Conservation (phyloP, 2,888 invertebrate genomes). For the Linyphia triangularis region DNA sequence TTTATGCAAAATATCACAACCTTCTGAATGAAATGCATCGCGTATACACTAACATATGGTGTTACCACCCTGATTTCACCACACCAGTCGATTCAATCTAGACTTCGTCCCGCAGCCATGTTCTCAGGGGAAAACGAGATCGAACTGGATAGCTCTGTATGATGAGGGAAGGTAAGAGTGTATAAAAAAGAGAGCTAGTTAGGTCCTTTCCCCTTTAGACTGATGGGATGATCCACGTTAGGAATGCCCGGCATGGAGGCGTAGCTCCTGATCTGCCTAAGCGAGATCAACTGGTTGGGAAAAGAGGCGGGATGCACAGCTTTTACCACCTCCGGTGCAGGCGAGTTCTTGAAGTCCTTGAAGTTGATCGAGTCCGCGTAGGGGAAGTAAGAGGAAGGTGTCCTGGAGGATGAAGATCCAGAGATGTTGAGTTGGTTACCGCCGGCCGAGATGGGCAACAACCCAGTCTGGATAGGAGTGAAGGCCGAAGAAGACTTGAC, state of each 20-base stretch:
- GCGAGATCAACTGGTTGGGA: conserved; percentile 94
- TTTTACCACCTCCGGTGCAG: conserved; percentile 44
- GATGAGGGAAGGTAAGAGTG: conserved; percentile 39
- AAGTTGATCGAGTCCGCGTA: conserved; percentile 90
- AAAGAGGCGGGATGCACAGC: conserved; percentile 82
- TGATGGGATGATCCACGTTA: conserved; percentile 74
- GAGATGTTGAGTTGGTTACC: conserved; percentile 75
- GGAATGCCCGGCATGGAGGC: conserved; percentile 87
- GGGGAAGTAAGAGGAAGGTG: conserved; percentile 82
- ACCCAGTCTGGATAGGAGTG: conserved; percentile 88
- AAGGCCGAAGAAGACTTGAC: conserved; percentile 84
- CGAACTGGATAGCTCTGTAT: not conserved
- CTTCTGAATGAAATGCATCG: not conserved
- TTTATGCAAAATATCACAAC: not conserved
- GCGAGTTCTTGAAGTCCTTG: conserved; percentile 46
- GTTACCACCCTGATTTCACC: too few relatives aligned
- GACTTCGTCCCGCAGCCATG: too few relatives aligned
- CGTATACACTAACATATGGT: too few relatives aligned
- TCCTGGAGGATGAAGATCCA: conserved; percentile 71
- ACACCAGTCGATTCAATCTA: too few relatives aligned
- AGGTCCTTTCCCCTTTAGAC: conserved; percentile 75
- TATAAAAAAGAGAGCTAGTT: conserved; percentile 58
- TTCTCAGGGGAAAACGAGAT: not conserved
- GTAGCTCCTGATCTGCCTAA: conserved; percentile 97
- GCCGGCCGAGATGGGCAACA: conserved; percentile 70